phyloP scores from a whole-genome alignment of 1,140 invertebrate species.

The Adelges cooleyi region DNA sequence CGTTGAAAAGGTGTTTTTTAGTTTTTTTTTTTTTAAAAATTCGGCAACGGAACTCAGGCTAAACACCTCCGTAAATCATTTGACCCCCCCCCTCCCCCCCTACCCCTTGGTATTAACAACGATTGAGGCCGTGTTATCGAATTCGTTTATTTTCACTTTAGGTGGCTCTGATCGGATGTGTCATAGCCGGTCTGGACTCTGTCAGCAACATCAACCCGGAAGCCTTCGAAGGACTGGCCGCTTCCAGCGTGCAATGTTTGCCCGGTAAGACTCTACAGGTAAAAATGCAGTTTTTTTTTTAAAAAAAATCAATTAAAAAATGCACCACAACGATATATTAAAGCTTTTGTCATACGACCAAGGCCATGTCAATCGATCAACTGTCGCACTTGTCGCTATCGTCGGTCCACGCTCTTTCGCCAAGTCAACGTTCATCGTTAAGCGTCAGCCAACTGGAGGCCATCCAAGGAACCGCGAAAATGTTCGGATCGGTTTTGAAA shows the following conservation, averaged over 20 bases:
- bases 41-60: too few species aligned
- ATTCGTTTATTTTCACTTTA: conserved; percentile 16
- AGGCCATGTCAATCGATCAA: conserved; percentile 9
- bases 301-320: too few species aligned
- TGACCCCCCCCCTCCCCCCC: background rate
- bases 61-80: too few species aligned
- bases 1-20: too few species aligned
- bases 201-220: conserved; percentile 30
- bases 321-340: too few species aligned
- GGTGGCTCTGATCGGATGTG: conserved; percentile 33
- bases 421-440: background rate
- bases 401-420: background rate
- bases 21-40: too few species aligned
- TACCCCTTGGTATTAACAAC: background rate
- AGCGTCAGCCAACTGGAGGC: background rate
- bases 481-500: background rate
- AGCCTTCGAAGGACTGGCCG: conserved; percentile 32
- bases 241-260: conserved; percentile 32
- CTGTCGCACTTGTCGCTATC: conserved; percentile 10
- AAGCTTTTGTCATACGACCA: background rate
- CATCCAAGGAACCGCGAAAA: background rate
- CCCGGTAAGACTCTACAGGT: conserved; percentile 30
- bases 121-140: too few species aligned
- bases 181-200: conserved; percentile 31
- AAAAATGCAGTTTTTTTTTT: conserved; percentile 12